These are phyloP conservation scores for Rotaria magnacalcarata DNA, from an alignment of 2,888 invertebrate genomes.

Conservation along the genomic window DNA sequence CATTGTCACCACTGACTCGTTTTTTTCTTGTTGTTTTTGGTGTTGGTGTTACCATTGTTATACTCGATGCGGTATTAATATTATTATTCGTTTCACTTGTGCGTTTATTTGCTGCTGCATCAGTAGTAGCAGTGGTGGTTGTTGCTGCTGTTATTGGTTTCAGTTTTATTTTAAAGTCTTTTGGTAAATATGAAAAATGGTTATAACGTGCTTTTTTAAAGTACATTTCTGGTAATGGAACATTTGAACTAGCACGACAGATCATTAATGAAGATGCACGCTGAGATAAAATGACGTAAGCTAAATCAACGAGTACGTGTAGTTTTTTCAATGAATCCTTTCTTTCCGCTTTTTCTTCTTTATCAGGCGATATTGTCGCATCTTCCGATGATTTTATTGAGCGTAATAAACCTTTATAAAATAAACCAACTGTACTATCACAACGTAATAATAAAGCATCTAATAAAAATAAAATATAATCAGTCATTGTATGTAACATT, in stretches of 20 bases:
- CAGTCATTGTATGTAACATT: slow-evolving; percentile 24
- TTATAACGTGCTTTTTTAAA: slow-evolving; percentile 25
- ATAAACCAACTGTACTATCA: slow-evolving; percentile 33
- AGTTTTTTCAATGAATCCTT: slow-evolving; percentile 33
- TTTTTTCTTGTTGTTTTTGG: background rate
- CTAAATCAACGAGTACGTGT: slow-evolving; percentile 19
- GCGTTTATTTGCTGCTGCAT: background rate
- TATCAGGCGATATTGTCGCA: slow-evolving; percentile 8
- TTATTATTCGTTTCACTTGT: background rate
- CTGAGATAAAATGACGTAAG: slow-evolving; percentile 28
- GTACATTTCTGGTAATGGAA: slow-evolving; percentile 23
- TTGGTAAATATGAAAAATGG: background rate
- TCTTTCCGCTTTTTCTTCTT: slow-evolving; percentile 23
- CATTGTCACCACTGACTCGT: background rate
- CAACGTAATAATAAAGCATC: slow-evolving; percentile 37
- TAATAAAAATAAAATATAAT: slow-evolving; percentile 26
- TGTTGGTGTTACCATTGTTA: background rate
- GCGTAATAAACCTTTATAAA: slow-evolving; percentile 36
- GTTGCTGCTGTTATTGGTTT: background rate
- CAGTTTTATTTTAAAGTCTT: slow-evolving; percentile 30
- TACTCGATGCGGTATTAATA: background rate
- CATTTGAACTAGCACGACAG: background rate
- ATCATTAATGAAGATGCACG: slow-evolving; percentile 35
- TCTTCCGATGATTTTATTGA: slow-evolving; percentile 31
- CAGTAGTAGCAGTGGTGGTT: background rate